These are phyloP conservation scores for Anas platyrhynchos DNA, from an alignment of 2,113 vertebrate species.

Conservation along the genomic window DNA sequence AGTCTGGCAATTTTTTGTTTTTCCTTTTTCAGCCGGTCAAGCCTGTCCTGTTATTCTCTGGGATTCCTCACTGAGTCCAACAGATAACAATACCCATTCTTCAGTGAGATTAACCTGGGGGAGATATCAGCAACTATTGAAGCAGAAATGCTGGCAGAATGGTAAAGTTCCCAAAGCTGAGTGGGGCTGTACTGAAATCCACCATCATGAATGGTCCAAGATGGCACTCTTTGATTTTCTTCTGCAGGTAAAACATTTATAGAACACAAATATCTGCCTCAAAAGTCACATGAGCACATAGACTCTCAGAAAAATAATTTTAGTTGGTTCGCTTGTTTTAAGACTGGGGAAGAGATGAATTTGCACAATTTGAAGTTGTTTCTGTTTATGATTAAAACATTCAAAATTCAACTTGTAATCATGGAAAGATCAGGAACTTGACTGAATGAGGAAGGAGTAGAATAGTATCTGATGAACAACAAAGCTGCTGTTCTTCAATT, in stretches of 20 bases:
- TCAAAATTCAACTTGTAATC: neutral
- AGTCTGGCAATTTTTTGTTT: neutral
- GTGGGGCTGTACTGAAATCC: constrained; percentile 85
- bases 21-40: constrained; percentile 76
- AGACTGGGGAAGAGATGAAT: neutral
- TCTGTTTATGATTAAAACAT: neutral
- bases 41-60: constrained; percentile 87
- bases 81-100: constrained; percentile 77
- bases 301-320: neutral
- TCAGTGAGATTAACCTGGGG: constrained; percentile 87
- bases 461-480: neutral
- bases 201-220: constrained; percentile 94
- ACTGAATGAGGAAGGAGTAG: neutral
- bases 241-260: constrained; percentile 85
- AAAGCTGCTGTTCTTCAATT: neutral
- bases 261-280: neutral
- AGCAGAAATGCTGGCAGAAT: constrained; percentile 89
- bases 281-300: neutral
- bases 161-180: constrained; percentile 84
- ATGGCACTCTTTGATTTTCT: constrained; percentile 95
- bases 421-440: neutral
- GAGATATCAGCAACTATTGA: constrained; percentile 86
- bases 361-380: neutral
- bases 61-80: constrained; percentile 84
- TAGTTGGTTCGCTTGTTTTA: neutral